These are phyloP conservation scores for Graptemys geographica DNA, from an alignment of 2,797 vertebrate genomes.

Conservation along the genomic window DNA sequence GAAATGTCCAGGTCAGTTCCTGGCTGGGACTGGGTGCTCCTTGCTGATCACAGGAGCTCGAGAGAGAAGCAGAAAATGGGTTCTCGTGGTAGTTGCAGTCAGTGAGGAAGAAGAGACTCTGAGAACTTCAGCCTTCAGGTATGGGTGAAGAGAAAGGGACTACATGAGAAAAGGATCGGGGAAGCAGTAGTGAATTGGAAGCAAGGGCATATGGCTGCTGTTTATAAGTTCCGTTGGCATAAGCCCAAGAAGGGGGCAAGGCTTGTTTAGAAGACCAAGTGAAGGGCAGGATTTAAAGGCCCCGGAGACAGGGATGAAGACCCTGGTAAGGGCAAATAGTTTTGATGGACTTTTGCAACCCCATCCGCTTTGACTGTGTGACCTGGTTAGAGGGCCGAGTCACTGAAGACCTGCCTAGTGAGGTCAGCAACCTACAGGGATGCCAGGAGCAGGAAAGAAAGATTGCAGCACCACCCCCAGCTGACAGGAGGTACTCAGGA, in stretches of 20 bases:
- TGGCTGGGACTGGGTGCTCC: neutral
- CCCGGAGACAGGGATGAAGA: neutral
- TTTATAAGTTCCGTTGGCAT: neutral
- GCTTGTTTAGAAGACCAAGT: neutral
- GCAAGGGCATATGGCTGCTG: neutral
- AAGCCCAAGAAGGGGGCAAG: neutral
- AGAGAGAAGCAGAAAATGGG: neutral
- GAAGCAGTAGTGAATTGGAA: neutral
- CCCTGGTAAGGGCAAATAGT: neutral
- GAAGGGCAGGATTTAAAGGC: neutral
- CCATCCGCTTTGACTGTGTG: neutral
- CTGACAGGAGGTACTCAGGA: neutral
- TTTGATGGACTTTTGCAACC: neutral
- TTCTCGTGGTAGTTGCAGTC: neutral
- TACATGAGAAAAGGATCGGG: neutral
- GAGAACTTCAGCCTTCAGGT: neutral
- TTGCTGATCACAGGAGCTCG: neutral
- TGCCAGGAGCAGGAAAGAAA: neutral
- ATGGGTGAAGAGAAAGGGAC: neutral
- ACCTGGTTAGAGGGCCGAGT: neutral
- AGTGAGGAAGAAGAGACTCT: neutral
- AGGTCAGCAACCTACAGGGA: neutral
- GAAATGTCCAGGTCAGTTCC: conserved; percentile 25
- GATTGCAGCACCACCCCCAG: neutral
- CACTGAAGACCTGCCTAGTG: neutral